A percentile compares a stretch with the other conserved stretches of the same genome.
These are phyloP conservation scores for Drosophila bocki DNA, from an alignment of 1,140 invertebrate species.

Conservation along the genomic window DNA sequence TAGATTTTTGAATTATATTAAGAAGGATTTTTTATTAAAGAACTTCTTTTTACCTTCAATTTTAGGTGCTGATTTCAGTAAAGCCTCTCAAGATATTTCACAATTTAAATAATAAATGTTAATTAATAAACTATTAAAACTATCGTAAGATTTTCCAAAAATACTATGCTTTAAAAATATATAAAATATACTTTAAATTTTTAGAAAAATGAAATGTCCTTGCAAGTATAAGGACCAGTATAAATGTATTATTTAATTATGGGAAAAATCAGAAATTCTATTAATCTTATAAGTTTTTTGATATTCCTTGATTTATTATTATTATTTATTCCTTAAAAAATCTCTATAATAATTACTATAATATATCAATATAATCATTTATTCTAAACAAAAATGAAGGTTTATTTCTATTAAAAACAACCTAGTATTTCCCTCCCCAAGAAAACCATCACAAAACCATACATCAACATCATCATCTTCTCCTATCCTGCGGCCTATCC, in stretches of 20 bases:
- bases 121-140: not conserved
- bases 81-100: not conserved
- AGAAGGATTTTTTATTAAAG: not conserved
- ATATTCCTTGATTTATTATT: too few relatives aligned
- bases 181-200: too few relatives aligned
- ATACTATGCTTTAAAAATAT: too few relatives aligned
- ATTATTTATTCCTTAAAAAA: too few relatives aligned
- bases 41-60: not conserved
- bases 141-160: too few relatives aligned
- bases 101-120: not conserved
- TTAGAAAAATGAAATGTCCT: too few relatives aligned
- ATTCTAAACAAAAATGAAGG: not conserved
- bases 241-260: too few relatives aligned
- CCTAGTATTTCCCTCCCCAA: not conserved
- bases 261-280: too few relatives aligned
- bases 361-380: not conserved
- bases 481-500: constrained; percentile 32
- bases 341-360: too few relatives aligned
- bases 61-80: not conserved
- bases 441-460: not conserved
- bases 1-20: not conserved
- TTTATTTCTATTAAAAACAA: not conserved
- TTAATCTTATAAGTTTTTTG: too few relatives aligned
- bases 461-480: constrained; percentile 25
- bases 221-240: too few relatives aligned